These are phyloP conservation scores for Heliconius himera DNA, from an alignment of 1,140 invertebrate species.

Conservation along the genomic window DNA sequence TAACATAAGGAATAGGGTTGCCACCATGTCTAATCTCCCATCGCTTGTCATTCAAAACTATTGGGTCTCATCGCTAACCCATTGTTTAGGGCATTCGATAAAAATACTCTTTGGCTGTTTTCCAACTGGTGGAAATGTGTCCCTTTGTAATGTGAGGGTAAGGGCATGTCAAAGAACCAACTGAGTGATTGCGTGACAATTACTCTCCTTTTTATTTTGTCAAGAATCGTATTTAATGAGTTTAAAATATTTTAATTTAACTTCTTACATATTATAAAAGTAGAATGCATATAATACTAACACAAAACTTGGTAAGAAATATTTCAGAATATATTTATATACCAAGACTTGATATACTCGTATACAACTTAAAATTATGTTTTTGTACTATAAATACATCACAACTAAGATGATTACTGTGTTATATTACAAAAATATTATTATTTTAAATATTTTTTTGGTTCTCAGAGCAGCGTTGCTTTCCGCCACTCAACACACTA, in stretches of 20 bases:
- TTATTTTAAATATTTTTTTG: too few relatives aligned
- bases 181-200: conserved; percentile 34
- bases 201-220: conserved; percentile 15
- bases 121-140: conserved; percentile 59
- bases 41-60: conserved; percentile 70
- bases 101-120: conserved; percentile 68
- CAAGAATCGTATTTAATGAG: not conserved
- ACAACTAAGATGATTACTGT: too few relatives aligned
- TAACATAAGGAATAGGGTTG: conserved; percentile 41
- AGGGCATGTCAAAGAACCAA: conserved; percentile 31
- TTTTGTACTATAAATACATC: too few relatives aligned
- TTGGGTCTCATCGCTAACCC: conserved; percentile 64
- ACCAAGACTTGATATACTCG: too few relatives aligned
- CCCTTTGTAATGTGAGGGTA: conserved; percentile 39
- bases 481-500: too few relatives aligned
- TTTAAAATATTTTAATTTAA: not conserved
- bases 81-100: conserved; percentile 73
- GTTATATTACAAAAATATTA: too few relatives aligned
- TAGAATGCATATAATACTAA: not conserved
- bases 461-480: too few relatives aligned
- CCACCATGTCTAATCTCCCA: conserved; percentile 73
- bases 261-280: not conserved
- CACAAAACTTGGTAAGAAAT: too few relatives aligned
- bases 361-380: too few relatives aligned
- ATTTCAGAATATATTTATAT: too few relatives aligned